A percentile compares a stretch with the other conserved stretches of the same genome.
These are phyloP conservation scores for Gymnodraco acuticeps DNA, from an alignment of 2,797 vertebrate species.

Conservation along the genomic window DNA sequence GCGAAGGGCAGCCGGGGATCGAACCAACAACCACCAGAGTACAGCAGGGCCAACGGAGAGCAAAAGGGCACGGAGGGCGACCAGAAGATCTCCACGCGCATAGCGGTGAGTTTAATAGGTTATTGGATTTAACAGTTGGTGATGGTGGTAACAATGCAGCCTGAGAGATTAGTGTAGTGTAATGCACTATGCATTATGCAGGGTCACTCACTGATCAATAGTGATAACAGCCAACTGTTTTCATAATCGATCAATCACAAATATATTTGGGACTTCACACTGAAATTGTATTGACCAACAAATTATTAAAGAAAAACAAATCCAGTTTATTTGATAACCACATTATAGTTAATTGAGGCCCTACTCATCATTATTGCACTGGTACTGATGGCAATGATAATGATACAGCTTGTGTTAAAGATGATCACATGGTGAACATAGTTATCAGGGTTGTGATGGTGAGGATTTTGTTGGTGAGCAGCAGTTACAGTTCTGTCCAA, in stretches of 20 bases:
- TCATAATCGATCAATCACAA: too few species aligned
- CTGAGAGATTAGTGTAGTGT: too few species aligned
- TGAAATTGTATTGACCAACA: too few species aligned
- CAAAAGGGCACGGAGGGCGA: slow-evolving; percentile 82
- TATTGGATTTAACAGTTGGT: background rate
- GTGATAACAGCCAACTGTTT: too few species aligned
- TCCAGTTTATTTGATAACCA: too few species aligned
- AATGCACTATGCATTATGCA: too few species aligned
- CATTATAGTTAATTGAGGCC: too few species aligned
- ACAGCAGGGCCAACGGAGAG: slow-evolving; percentile 82
- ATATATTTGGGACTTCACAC: too few species aligned
- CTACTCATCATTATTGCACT: background rate
- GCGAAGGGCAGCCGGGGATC: slow-evolving; percentile 86
- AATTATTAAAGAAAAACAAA: too few species aligned
- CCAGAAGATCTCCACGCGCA: slow-evolving; percentile 90
- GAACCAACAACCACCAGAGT: slow-evolving; percentile 82
- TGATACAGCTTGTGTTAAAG: background rate
- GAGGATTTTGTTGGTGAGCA: background rate
- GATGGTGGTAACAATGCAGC: background rate
- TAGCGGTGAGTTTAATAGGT: slow-evolving; percentile 88
- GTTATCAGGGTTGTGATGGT: too few species aligned
- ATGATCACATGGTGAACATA: background rate
- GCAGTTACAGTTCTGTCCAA: background rate
- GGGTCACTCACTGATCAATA: background rate
- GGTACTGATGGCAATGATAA: background rate